A percentile compares a stretch with the other conserved stretches of the same genome.
phyloP scores from a whole-genome alignment of 2,888 invertebrate species.

The Acheta domesticus region DNA sequence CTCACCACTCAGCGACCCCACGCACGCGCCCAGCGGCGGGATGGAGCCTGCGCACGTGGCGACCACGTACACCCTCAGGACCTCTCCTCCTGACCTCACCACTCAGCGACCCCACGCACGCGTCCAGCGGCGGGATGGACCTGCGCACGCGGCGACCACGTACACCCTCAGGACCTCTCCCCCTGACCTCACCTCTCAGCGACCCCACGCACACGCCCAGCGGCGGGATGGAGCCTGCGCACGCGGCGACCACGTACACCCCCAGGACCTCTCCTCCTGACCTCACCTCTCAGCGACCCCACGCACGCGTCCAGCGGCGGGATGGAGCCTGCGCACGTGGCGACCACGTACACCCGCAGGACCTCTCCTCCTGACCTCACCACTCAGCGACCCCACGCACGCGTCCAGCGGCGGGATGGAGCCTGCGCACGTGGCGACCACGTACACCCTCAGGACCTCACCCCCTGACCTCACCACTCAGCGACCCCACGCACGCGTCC shows the following conservation, averaged over 20 bases:
- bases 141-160: slow-evolving; percentile 52
- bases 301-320: slow-evolving; percentile 57
- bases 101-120: slow-evolving; percentile 47
- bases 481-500: slow-evolving; percentile 56
- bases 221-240: slow-evolving; percentile 52
- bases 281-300: slow-evolving; percentile 57
- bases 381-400: slow-evolving; percentile 49
- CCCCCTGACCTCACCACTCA: slow-evolving; percentile 47
- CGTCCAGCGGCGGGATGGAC: slow-evolving; percentile 52
- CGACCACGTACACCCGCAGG: no score
- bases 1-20: slow-evolving; percentile 54
- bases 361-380: slow-evolving; percentile 43
- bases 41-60: no score
- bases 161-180: no score
- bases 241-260: no score
- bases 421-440: slow-evolving; percentile 46
- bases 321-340: slow-evolving; percentile 50
- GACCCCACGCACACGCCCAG: slow-evolving; percentile 51
- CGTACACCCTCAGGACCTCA: no score
- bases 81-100: no score
- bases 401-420: slow-evolving; percentile 53
- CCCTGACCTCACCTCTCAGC: slow-evolving; percentile 45
- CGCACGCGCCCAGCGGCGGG: slow-evolving; percentile 52
- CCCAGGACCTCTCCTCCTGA: no score
- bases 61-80: no score